Base-by-base conservation (phyloP, 2,888 invertebrate genomes). In the Drosophila subsilvestris region DNA sequence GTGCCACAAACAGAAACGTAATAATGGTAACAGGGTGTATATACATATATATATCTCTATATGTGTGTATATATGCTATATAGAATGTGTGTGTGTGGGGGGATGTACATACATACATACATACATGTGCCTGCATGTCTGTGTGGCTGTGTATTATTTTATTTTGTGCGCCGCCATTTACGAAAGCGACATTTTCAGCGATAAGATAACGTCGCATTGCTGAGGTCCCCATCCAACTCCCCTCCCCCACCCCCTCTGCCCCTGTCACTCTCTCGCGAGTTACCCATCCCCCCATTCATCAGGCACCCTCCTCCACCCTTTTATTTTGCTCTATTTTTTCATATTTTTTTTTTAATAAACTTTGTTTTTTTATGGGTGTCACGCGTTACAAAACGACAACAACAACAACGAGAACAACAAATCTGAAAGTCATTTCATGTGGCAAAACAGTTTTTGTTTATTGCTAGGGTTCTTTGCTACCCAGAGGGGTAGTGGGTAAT, bases 91-190 rank as follows among this genome's bases (percentile, higher is more conserved):
- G 68, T 27, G 42, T 58, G 12, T 22, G 20, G 14, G 32, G 63
- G 32, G 32, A 51, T 29, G 51, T 32, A 32, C 32, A n/a, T n/a
- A n/a, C n/a, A n/a, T n/a, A n/a, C n/a, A n/a, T n/a, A n/a, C n/a
- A n/a, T n/a, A n/a, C n/a, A 43, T 44, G n/a, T 45, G 44, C 2
- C 6, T 37, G 14, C 4, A 14, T 37, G 14, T 2, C 2, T 25
- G 25, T 25, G 25, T 66, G 27, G 45, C 18, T 57, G 61, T 50
- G 55, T 32, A 61, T 61, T 18, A 59, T 43, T 55, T 57, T 68
- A 66, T 80, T 86, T 80, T 88, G 78, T 83, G 67, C 63, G 74
- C 74, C 80, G 74, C 78, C 80, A 83, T 86, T 86, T 86, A 83
- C 55, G 63, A 83, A 83, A 78, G 76, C 86, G 66, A 83, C 84